These are phyloP conservation scores for Cyclura pinguis DNA, from an alignment of 2,797 vertebrate species.

Conservation along the genomic window DNA sequence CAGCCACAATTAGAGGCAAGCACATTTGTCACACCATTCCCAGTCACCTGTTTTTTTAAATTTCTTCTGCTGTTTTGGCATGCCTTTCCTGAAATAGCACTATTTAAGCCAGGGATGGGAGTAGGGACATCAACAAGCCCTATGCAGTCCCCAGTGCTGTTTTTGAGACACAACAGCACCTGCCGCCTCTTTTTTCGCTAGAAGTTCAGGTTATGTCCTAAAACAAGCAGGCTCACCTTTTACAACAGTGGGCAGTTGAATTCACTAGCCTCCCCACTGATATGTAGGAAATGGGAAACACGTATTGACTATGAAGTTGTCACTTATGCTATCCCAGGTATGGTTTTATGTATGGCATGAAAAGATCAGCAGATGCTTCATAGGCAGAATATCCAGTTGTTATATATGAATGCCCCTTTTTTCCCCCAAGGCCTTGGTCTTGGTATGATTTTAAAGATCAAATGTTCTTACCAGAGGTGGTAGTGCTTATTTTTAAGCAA, in stretches of 20 bases:
- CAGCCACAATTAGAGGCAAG: no score
- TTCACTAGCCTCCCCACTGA: neutral
- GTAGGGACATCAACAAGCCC: no score
- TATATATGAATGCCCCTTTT: neutral
- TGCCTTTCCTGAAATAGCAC: no score
- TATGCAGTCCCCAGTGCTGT: no score
- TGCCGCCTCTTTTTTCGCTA: neutral
- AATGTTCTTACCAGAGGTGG: neutral
- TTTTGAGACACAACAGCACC: no score
- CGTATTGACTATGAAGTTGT: neutral
- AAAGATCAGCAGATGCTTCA: neutral
- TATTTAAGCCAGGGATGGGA: no score
- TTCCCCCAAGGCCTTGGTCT: neutral
- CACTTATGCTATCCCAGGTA: no score
- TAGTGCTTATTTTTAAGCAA: neutral
- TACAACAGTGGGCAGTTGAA: no score
- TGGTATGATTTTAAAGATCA: neutral
- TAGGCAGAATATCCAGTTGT: neutral
- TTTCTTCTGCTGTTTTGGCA: no score
- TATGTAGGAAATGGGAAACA: neutral
- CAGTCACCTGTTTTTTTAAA: no score
- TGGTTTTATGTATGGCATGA: no score
- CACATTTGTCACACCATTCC: no score
- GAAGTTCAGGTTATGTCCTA: neutral
- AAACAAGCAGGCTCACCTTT: neutral